A percentile compares a stretch with the other conserved stretches of the same genome.
These are phyloP conservation scores for Sciaenops ocellatus DNA, from an alignment of 2,797 vertebrate species.

Conservation along the genomic window DNA sequence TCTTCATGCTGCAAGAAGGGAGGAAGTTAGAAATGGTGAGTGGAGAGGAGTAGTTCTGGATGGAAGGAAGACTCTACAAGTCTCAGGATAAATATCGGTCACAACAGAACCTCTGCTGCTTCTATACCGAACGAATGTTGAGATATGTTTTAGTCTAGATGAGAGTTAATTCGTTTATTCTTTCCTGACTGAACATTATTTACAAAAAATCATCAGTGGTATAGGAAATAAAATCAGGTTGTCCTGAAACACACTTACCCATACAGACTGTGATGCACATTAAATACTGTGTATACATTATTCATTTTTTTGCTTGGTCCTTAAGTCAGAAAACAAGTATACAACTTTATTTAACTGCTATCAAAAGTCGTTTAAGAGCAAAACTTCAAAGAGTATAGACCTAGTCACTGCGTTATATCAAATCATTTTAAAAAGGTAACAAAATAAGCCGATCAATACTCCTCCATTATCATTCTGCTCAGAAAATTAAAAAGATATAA, in stretches of 20 bases:
- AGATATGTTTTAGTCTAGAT: constrained; percentile 25
- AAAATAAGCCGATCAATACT: constrained; percentile 60
- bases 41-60: constrained; percentile 31
- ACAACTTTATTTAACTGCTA: background rate
- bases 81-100: constrained; percentile 32
- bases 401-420: constrained; percentile 43
- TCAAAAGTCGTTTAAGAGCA: background rate
- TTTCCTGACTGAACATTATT: background rate
- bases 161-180: constrained; percentile 17
- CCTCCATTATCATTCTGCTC: constrained; percentile 73
- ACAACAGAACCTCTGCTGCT: constrained; percentile 22
- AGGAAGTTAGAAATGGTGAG: constrained; percentile 27
- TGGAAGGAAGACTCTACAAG: constrained; percentile 21
- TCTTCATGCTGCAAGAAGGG: constrained; percentile 58
- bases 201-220: constrained; percentile 5
- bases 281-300: background rate
- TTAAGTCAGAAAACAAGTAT: background rate
- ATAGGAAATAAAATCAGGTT: background rate
- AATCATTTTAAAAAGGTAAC: constrained; percentile 63
- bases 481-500: constrained; percentile 73
- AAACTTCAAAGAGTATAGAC: background rate
- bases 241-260: constrained; percentile 5
- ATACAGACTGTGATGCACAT: background rate
- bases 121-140: constrained; percentile 11
- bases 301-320: background rate